Percentiles rank a stretch among this genome's conserved stretches.
Evolutionary conservation across 2,888 invertebrate genomes (phyloP).

Genomic region (Dorcus hopei): DNA sequence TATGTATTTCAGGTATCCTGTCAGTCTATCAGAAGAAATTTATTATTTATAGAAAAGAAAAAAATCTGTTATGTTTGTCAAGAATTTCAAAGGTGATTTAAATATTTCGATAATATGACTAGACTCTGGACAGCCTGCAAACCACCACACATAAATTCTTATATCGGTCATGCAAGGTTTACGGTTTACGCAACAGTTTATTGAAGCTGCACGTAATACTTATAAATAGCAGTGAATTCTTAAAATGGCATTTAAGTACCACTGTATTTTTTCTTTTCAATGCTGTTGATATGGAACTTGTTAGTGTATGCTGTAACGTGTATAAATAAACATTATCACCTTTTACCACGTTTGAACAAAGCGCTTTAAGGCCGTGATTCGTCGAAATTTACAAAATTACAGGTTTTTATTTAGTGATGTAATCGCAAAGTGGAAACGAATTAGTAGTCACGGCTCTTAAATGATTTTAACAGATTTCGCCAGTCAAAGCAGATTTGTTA

Average conservation of each 20-base stretch:
- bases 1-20: no score
- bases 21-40: no score
- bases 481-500: no score
- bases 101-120: no score
- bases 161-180: no score
- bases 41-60: no score
- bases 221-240: constrained; percentile 1
- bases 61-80: no score
- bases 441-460: background rate
- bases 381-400: background rate
- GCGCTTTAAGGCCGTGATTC: background rate
- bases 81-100: no score
- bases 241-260: background rate
- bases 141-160: no score
- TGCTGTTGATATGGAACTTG: background rate
- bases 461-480: no score
- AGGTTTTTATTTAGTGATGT: background rate
- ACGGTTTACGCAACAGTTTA: no score
- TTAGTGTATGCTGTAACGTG: background rate
- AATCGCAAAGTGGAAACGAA: background rate
- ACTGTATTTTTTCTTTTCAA: background rate
- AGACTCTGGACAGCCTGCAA: no score
- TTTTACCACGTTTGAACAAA: background rate
- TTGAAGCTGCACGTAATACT: background rate
- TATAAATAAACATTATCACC: constrained; percentile 1